Evolutionary conservation across 2,888 invertebrate genomes (phyloP).

Genomic region (Amphipoea lucens): DNA sequence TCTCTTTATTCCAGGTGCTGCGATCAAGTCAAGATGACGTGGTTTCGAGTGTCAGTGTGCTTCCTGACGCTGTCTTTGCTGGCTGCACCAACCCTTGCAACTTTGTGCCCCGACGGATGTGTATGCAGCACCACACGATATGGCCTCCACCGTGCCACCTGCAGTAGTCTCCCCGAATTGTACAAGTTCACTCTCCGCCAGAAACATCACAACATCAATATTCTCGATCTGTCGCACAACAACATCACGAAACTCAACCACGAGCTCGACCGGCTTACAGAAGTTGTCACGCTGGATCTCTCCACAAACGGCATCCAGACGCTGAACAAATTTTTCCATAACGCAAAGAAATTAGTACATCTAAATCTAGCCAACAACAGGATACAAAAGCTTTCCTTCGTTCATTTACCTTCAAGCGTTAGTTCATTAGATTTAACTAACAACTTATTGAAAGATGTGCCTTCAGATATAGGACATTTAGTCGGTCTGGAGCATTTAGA

Average conservation of each 20-base stretch:
- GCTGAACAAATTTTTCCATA: conserved; percentile 90
- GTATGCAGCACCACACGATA: conserved; percentile 92
- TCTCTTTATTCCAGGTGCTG: conserved; percentile 84
- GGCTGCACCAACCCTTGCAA: conserved; percentile 77
- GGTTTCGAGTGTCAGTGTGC: conserved; percentile 76
- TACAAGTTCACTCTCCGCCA: conserved; percentile 91
- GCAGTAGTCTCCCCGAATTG: conserved; percentile 93
- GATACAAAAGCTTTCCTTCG: conserved; percentile 88
- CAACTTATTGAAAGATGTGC: conserved; percentile 91
- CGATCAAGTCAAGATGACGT: conserved; percentile 79
- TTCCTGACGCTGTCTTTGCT: conserved; percentile 80
- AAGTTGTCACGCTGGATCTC: conserved; percentile 91
- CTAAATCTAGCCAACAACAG: conserved; percentile 91
- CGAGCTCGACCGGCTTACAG: conserved; percentile 90
- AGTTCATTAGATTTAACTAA: conserved; percentile 91
- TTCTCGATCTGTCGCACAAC: conserved; percentile 92
- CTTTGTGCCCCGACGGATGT: conserved; percentile 89
- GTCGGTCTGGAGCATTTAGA: conserved; percentile 91
- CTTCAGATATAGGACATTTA: conserved; percentile 90
- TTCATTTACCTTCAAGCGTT: conserved; percentile 90
- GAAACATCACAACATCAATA: conserved; percentile 89
- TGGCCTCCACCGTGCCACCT: conserved; percentile 92
- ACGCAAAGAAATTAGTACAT: conserved; percentile 90
- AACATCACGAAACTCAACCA: conserved; percentile 90
- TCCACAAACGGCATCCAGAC: conserved; percentile 91